A percentile compares a stretch with the other conserved stretches of the same genome.
Conservation (phyloP, 2,888 invertebrate genomes). For the Papilio protenor region DNA sequence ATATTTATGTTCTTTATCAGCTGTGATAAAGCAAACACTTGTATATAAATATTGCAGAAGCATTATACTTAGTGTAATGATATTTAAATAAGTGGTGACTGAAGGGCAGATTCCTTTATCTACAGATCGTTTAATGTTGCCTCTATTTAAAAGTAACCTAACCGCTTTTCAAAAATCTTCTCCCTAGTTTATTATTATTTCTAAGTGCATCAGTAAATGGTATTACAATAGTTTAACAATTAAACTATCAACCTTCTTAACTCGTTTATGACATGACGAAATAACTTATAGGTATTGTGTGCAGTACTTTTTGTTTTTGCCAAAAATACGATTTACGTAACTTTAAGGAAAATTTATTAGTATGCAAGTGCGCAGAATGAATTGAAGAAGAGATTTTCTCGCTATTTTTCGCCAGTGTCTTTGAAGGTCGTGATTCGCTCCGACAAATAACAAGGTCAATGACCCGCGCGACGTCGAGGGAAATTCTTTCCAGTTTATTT, state of each 20-base stretch:
- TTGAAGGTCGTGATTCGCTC: constrained; percentile 72
- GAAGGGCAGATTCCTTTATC: no score
- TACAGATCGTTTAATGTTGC: no score
- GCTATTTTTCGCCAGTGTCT: constrained; percentile 65
- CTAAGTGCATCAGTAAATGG: no score
- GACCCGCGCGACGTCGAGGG: constrained; percentile 53
- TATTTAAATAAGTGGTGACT: no score
- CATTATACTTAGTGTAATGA: no score
- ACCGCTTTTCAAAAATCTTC: no score
- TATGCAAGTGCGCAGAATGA: constrained; percentile 29
- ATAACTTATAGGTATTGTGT: neutral
- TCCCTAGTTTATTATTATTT: no score
- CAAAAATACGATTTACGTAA: constrained; percentile 1
- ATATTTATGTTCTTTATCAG: no score
- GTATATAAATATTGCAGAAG: no score
- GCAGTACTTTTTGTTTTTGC: constrained; percentile 12
- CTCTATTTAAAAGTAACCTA: no score
- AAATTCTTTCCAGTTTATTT: constrained; percentile 25
- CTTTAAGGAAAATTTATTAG: constrained; percentile 8
- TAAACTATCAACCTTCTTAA: neutral
- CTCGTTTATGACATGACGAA: neutral
- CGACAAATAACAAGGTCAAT: constrained; percentile 68
- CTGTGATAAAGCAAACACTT: no score
- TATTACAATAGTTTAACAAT: neutral
- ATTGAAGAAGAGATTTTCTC: constrained; percentile 41